phyloP scores from a whole-genome alignment of 2,888 invertebrate genomes.

The Synergus umbraculus region DNA sequence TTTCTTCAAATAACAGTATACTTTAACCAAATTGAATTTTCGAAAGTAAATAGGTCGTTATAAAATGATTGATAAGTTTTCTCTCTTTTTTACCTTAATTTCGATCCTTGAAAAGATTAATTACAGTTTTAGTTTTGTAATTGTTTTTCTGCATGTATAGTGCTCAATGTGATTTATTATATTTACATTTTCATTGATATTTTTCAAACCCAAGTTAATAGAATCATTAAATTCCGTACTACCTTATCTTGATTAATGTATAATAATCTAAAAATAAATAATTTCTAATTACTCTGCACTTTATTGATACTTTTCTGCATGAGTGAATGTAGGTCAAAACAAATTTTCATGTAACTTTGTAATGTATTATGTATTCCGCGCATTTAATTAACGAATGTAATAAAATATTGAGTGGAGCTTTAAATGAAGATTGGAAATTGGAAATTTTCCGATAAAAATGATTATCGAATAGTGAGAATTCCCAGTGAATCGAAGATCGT shows the following conservation, averaged over 20 bases:
- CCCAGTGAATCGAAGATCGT: neutral
- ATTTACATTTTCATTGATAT: neutral
- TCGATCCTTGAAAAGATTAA: neutral
- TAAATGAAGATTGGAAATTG: neutral
- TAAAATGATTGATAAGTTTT: neutral
- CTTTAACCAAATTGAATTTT: neutral
- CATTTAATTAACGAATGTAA: no score
- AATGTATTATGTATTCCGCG: no score
- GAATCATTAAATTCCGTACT: neutral
- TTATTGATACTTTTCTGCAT: neutral
- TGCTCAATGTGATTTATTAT: neutral
- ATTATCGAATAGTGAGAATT: slow-evolving; percentile 1
- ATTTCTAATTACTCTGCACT: neutral
- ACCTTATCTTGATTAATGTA: neutral
- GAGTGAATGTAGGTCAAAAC: neutral
- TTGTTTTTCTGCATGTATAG: neutral
- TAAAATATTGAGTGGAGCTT: no score
- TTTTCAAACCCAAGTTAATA: neutral
- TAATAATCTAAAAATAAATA: neutral
- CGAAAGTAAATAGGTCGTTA: neutral
- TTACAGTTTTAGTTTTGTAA: neutral
- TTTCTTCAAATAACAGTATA: neutral
- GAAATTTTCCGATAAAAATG: neutral
- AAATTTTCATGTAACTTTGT: neutral
- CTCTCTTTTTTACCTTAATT: neutral